phyloP scores from a whole-genome alignment of 2,113 vertebrate genomes.

The Procavia capensis region DNA sequence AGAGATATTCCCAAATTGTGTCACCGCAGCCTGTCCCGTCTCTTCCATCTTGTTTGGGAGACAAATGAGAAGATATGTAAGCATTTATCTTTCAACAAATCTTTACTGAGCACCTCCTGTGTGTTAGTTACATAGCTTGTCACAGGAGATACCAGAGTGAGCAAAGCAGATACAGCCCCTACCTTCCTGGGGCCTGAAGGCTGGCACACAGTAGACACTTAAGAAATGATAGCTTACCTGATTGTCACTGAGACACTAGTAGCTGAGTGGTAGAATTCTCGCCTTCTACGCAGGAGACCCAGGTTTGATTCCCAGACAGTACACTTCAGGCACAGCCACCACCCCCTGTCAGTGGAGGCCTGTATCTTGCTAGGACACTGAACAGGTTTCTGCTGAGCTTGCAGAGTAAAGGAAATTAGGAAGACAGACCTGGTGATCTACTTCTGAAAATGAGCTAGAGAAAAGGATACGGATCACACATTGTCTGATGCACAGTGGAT shows the following conservation, averaged over 20 bases:
- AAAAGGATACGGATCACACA: neutral
- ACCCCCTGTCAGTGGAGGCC: neutral
- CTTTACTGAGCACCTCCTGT: neutral
- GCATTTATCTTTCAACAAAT: conserved; percentile 26
- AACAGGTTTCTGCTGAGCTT: neutral
- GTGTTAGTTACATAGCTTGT: neutral
- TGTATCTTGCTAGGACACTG: neutral
- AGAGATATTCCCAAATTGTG: neutral
- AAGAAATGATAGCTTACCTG: neutral
- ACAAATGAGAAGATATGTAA: conserved; percentile 6
- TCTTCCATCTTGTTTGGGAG: conserved; percentile 23
- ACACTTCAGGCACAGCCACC: neutral
- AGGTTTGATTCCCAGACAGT: neutral
- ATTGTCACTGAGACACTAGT: neutral
- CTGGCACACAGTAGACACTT: neutral
- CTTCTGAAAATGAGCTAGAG: neutral
- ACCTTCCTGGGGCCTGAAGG: neutral
- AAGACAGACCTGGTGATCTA: neutral
- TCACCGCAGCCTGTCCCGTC: neutral
- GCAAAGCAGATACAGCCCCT: neutral
- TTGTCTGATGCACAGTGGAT: neutral
- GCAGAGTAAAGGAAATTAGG: neutral
- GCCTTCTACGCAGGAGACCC: neutral
- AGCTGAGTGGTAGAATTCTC: neutral
- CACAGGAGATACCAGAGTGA: neutral